These are phyloP conservation scores for Euwallacea fornicatus DNA, from an alignment of 1,140 invertebrate genomes.

Conservation along the genomic window DNA sequence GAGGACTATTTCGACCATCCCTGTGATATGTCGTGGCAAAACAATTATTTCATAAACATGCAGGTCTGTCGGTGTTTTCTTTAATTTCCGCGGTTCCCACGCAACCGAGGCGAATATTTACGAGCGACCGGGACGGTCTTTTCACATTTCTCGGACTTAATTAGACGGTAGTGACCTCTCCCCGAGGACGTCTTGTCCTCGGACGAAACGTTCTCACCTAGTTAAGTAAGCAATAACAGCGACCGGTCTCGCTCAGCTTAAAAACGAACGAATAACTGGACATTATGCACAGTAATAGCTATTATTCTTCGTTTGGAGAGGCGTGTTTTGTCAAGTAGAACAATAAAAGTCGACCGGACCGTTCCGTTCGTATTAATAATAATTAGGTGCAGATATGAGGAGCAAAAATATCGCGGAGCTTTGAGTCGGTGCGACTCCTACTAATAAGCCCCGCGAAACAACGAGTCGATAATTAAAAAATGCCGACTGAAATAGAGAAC, in stretches of 20 bases:
- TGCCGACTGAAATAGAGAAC: neutral
- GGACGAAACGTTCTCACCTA: slow-evolving; percentile 20
- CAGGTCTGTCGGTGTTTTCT: slow-evolving; percentile 28
- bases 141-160: slow-evolving; percentile 29
- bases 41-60: slow-evolving; percentile 4
- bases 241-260: neutral
- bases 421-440: no score
- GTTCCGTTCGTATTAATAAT: slow-evolving; percentile 33
- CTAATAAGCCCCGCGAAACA: no score
- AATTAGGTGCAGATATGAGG: no score
- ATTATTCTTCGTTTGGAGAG: slow-evolving; percentile 31
- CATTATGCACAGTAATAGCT: slow-evolving; percentile 33
- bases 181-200: neutral
- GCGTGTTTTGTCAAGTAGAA: slow-evolving; percentile 35
- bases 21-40: neutral
- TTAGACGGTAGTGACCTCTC: slow-evolving; percentile 20
- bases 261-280: slow-evolving; percentile 29
- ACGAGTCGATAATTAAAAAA: slow-evolving; percentile 12
- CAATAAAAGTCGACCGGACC: slow-evolving; percentile 27
- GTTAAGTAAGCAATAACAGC: slow-evolving; percentile 1
- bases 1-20: neutral
- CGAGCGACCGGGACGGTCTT: slow-evolving; percentile 14
- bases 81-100: slow-evolving; percentile 35
- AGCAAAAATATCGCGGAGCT: no score
- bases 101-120: slow-evolving; percentile 32